Evolutionary conservation across 2,113 vertebrate genomes (phyloP).

Genomic region (Triplophysa dalaica): DNA sequence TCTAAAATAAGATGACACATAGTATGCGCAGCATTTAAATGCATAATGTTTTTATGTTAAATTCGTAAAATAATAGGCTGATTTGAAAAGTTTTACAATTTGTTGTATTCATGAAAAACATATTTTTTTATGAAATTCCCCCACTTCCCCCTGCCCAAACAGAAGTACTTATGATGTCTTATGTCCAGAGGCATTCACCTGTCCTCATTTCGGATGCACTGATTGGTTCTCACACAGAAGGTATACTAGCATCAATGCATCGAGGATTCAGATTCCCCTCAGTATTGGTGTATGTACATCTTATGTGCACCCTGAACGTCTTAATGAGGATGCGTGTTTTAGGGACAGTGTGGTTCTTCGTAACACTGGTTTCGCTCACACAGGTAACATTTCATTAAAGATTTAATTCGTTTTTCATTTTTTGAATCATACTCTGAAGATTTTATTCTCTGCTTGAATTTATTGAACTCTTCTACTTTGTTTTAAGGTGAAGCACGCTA

Average conservation of each 20-base stretch:
- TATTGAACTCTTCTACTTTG: neutral
- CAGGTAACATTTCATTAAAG: conserved; percentile 62
- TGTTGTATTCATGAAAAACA: neutral
- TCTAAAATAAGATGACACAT: neutral
- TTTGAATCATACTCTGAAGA: too few relatives aligned
- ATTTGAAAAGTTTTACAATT: neutral
- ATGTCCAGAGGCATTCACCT: conserved; percentile 66
- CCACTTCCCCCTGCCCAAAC: neutral
- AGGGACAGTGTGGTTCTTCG: conserved; percentile 56
- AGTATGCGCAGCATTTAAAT: neutral
- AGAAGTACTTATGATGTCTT: conserved; percentile 57
- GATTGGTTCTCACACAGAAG: conserved; percentile 68
- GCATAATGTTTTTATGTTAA: neutral
- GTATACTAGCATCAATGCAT: conserved; percentile 54
- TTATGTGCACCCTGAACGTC: conserved; percentile 19
- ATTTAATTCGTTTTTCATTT: neutral
- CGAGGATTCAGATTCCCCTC: conserved; percentile 58
- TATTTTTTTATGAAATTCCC: too few relatives aligned
- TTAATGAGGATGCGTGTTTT: conserved; percentile 57
- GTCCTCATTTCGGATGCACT: conserved; percentile 65
- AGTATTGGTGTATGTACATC: conserved; percentile 51
- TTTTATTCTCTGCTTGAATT: neutral
- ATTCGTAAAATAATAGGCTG: neutral
- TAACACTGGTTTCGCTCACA: conserved; percentile 61
- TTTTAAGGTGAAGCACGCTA: conserved; percentile 63